These are phyloP conservation scores for Drosophila pandora DNA, from an alignment of 1,140 invertebrate genomes.

Conservation along the genomic window DNA sequence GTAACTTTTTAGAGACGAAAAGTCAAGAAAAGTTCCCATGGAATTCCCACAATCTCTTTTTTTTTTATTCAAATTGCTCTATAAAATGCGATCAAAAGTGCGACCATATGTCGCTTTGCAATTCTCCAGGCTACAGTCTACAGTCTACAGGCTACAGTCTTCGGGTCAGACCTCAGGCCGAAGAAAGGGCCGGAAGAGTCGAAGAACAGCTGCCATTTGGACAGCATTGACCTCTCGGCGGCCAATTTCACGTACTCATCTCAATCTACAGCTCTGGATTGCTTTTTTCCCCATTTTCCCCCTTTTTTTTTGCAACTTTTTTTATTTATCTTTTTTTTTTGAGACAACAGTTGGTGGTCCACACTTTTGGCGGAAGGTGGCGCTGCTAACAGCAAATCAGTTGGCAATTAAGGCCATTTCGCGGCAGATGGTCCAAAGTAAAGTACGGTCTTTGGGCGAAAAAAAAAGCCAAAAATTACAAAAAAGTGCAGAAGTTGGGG, in stretches of 20 bases:
- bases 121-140: constrained; percentile 1
- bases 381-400: constrained; percentile 51
- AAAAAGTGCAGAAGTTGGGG: neutral
- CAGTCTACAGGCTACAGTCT: neutral
- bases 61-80: constrained; percentile 11
- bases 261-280: constrained; percentile 13
- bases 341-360: constrained; percentile 50
- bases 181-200: constrained; percentile 22
- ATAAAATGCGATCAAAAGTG: constrained; percentile 8
- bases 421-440: constrained; percentile 26
- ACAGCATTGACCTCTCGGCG: constrained; percentile 39
- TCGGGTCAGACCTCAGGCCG: constrained; percentile 6
- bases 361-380: constrained; percentile 44
- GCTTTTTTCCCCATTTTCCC: neutral
- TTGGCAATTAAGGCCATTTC: constrained; percentile 36
- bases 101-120: constrained; percentile 33
- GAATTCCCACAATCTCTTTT: no score
- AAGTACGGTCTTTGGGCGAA: neutral
- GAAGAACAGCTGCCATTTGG: constrained; percentile 23
- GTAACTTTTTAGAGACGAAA: neutral
- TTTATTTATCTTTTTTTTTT: constrained; percentile 18
- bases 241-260: constrained; percentile 26
- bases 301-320: constrained; percentile 1
- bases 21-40: constrained; percentile 10
- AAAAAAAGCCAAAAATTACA: neutral